Evolutionary conservation across 2,888 invertebrate genomes (phyloP).

Genomic region (Callyntrura sp.): DNA sequence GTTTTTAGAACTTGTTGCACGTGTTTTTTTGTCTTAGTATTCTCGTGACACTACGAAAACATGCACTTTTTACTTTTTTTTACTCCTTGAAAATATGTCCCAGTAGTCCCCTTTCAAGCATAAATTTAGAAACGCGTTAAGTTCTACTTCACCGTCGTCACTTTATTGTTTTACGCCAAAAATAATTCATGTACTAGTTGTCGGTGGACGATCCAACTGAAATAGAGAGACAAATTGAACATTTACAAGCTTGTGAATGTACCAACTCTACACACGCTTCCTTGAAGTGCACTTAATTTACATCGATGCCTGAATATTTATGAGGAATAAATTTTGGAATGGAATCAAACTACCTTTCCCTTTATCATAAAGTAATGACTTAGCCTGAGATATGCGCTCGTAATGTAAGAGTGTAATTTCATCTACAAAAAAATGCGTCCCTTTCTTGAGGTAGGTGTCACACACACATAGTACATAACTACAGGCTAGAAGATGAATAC

Average conservation of each 20-base stretch:
- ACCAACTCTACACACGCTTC: slow-evolving; percentile 2
- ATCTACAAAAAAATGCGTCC: not conserved
- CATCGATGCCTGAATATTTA: slow-evolving; percentile 28
- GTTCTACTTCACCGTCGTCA: not conserved
- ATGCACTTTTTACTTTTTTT: slow-evolving; percentile 33
- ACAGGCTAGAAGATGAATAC: slow-evolving; percentile 2
- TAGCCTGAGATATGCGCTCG: not conserved
- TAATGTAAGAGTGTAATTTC: not conserved
- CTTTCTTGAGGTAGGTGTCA: slow-evolving; percentile 17
- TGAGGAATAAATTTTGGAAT: slow-evolving; percentile 22
- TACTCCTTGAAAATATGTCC: not conserved
- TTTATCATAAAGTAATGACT: not conserved
- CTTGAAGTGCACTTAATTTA: slow-evolving; percentile 42
- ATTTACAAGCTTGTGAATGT: slow-evolving; percentile 14
- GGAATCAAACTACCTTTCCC: slow-evolving; percentile 2
- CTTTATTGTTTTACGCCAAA: slow-evolving; percentile 1
- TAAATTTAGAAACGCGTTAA: not conserved
- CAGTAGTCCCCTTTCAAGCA: not conserved
- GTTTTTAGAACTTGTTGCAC: slow-evolving; percentile 62
- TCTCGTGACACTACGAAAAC: slow-evolving; percentile 61
- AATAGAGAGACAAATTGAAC: slow-evolving; percentile 25
- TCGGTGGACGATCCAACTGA: slow-evolving; percentile 2
- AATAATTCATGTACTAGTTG: slow-evolving; percentile 5
- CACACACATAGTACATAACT: slow-evolving; percentile 1
- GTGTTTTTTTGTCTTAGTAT: slow-evolving; percentile 10